A percentile compares a stretch with the other conserved stretches of the same genome.
Evolutionary conservation across 2,888 invertebrate genomes (phyloP).

Genomic region (Notodonta dromedarius): DNA sequence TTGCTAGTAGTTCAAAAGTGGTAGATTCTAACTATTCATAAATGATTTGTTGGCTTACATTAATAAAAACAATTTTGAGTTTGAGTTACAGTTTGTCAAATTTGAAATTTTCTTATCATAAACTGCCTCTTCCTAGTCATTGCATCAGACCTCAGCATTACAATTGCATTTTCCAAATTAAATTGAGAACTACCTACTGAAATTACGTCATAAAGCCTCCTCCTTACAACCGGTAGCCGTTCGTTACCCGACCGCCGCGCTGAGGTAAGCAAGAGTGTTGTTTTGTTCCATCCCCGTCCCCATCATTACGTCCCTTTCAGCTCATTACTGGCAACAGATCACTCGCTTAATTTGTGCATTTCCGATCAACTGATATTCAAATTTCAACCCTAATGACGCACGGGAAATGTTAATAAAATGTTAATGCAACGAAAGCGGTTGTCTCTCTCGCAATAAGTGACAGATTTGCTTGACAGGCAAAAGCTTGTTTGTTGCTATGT

Average conservation of each 20-base stretch:
- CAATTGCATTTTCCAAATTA: neutral
- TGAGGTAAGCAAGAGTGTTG: slow-evolving; percentile 78
- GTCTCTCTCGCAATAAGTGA: slow-evolving; percentile 75
- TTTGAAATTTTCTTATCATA: too few species aligned
- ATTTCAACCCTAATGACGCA: slow-evolving; percentile 81
- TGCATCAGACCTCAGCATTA: too few species aligned
- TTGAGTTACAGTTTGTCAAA: too few species aligned
- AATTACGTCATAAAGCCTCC: slow-evolving; percentile 41
- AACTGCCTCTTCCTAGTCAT: too few species aligned
- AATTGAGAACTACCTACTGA: neutral
- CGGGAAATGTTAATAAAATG: slow-evolving; percentile 83
- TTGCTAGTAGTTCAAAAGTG: too few species aligned
- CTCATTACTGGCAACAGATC: slow-evolving; percentile 82
- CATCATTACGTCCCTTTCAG: slow-evolving; percentile 80
- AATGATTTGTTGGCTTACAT: too few species aligned
- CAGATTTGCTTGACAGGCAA: slow-evolving; percentile 82
- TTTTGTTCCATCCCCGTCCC: slow-evolving; percentile 70
- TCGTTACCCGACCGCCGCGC: slow-evolving; percentile 63
- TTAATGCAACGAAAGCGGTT: slow-evolving; percentile 79
- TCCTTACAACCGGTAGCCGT: slow-evolving; percentile 48
- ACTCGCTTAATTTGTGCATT: slow-evolving; percentile 84
- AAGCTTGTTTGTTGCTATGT: slow-evolving; percentile 72
- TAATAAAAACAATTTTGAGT: too few species aligned
- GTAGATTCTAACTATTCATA: too few species aligned
- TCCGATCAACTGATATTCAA: slow-evolving; percentile 83